These are phyloP conservation scores for Oasisia sp. DNA, from an alignment of 2,888 invertebrate species.

Conservation along the genomic window DNA sequence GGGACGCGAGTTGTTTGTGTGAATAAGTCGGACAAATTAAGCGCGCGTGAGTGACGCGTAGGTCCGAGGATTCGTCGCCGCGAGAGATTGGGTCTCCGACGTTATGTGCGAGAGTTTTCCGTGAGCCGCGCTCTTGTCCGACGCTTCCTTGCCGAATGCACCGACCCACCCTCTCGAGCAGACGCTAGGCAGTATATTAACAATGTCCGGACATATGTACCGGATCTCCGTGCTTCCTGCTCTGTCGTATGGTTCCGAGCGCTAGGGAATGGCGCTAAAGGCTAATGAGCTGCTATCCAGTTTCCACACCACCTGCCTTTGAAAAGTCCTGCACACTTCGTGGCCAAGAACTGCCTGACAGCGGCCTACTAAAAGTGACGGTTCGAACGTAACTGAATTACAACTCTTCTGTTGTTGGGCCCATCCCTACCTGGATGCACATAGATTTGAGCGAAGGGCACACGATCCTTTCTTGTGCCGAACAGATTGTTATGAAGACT, in stretches of 20 bases:
- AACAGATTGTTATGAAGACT: too few species aligned
- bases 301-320: neutral
- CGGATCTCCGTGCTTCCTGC: neutral
- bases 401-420: neutral
- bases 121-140: neutral
- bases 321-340: neutral
- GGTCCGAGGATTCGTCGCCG: neutral
- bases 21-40: constrained; percentile 2
- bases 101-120: neutral
- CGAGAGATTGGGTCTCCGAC: neutral
- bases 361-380: neutral
- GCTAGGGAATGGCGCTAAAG: neutral
- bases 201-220: neutral
- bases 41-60: neutral
- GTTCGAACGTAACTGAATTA: neutral
- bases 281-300: neutral
- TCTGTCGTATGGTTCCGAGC: neutral
- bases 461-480: too few species aligned
- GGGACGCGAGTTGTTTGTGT: neutral
- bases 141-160: neutral
- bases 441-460: too few species aligned
- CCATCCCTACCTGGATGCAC: too few species aligned
- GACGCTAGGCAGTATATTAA: neutral
- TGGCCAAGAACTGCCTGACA: neutral
- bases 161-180: neutral